Conservation (phyloP, 2,113 vertebrate species). For the Merops nubicus region DNA sequence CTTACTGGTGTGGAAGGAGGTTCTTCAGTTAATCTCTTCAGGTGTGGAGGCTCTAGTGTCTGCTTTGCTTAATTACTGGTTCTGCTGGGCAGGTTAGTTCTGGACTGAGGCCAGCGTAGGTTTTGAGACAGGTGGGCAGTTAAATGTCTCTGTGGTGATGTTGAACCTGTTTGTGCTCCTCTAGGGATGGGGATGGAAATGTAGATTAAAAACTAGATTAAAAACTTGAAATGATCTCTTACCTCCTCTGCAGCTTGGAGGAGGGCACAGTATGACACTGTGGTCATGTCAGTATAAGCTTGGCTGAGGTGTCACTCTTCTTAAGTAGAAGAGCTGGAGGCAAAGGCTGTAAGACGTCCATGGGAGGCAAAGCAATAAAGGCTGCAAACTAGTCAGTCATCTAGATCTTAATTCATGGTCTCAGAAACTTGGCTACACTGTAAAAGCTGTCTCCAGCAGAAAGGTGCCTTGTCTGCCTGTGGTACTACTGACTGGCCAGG, state of each 20-base stretch:
- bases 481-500: neutral
- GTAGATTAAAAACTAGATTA: neutral
- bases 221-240: neutral
- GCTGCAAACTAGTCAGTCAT: neutral
- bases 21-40: neutral
- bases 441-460: no score
- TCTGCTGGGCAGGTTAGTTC: neutral
- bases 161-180: neutral
- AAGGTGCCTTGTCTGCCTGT: neutral
- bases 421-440: no score
- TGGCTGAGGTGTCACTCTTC: neutral
- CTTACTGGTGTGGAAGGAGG: neutral
- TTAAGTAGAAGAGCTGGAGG: neutral
- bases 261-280: neutral
- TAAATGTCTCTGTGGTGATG: neutral
- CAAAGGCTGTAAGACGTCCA: neutral
- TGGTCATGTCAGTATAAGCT: fast-evolving
- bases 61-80: neutral
- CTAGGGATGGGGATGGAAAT: neutral
- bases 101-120: fast-evolving
- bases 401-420: neutral
- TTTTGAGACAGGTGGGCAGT: neutral
- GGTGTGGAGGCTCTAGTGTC: neutral
- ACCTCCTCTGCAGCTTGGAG: neutral
- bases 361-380: neutral